Base-by-base conservation (phyloP, 2,888 invertebrate genomes). In the Scaptodrosophila latifasciaeformis region DNA sequence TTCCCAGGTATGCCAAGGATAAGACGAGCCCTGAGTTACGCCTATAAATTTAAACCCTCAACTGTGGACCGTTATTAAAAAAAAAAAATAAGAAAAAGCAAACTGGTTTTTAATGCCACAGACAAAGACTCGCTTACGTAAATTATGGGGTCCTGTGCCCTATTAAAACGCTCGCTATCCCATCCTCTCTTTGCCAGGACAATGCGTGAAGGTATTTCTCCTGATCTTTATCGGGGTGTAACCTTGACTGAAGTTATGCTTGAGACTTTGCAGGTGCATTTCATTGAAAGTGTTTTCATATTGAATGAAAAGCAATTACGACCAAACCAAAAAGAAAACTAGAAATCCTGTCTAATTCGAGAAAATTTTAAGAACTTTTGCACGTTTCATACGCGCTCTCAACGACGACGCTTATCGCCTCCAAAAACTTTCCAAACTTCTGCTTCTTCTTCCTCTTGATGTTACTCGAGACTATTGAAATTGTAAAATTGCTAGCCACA, bases 41-140 rank as follows among this genome's bases (percentile, higher is more conserved):
- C 76, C 76, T 56, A 61, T 69, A 67, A 79, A 76, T 29, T 46
- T 61, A 62, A 49, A 55, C 39, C 35, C 51, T 62, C 37, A 79
- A 54, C 64, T 72, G 67, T 74, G 71, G 79, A 54, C 64, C 76
- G 69, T 74, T 79, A 79, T 74, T 76, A 79, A 76, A 70, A 27
- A 59, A 59, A 44, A 27, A 27, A 37, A 15, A 35, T 29, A 37
- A 37, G 1, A 46, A 50, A 24, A 29, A 34, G 29, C 50, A 48
- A 63, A 64, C 64, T 27, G 55, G 64, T 64, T 70, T 59, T 54
- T 55, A 56, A 39, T 57, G 60, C 37, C 50, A 49, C 42, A 43
- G 61, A 50, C 65, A 65, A 60, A 65, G 60, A 64, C 53, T 49
- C 65, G 56, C 57, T 65, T 60, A 65, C 29, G 46, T 34, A 65